A percentile compares a stretch with the other conserved stretches of the same genome.
Conservation (phyloP, 2,113 vertebrate species). For the Amblyornis subalaris region DNA sequence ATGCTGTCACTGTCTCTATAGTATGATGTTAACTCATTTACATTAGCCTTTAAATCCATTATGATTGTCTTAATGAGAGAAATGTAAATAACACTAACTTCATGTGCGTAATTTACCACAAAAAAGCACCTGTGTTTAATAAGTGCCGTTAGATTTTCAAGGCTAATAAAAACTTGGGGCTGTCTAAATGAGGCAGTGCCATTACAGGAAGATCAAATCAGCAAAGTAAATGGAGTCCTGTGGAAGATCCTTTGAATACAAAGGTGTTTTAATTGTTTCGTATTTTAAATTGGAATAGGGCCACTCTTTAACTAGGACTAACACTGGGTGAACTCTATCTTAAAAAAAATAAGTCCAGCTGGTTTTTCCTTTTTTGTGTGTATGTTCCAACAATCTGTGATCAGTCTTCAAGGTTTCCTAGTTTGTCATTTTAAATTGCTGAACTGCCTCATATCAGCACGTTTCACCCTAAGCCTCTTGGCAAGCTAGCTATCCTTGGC, state of each 20-base stretch:
- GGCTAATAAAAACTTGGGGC: neutral
- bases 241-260: neutral
- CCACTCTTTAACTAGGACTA: neutral
- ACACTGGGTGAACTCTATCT: neutral
- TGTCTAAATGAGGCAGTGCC: neutral
- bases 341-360: neutral
- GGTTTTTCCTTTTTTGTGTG: neutral
- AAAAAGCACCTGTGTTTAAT: neutral
- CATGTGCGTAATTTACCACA: neutral
- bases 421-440: slow-evolving; percentile 23
- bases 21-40: neutral
- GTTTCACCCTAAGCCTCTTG: slow-evolving; percentile 8
- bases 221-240: neutral
- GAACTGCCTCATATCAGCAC: neutral
- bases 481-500: slow-evolving; percentile 3
- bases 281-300: neutral
- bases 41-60: neutral
- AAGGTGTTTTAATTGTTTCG: neutral
- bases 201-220: neutral
- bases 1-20: neutral
- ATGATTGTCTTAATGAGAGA: neutral
- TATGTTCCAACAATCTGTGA: slow-evolving; percentile 27
- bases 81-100: neutral
- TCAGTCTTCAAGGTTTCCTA: neutral
- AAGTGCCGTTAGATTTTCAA: neutral